Percentiles rank a stretch among this genome's conserved stretches.
phyloP scores from a whole-genome alignment of 2,797 vertebrate species.

The Anas acuta region DNA sequence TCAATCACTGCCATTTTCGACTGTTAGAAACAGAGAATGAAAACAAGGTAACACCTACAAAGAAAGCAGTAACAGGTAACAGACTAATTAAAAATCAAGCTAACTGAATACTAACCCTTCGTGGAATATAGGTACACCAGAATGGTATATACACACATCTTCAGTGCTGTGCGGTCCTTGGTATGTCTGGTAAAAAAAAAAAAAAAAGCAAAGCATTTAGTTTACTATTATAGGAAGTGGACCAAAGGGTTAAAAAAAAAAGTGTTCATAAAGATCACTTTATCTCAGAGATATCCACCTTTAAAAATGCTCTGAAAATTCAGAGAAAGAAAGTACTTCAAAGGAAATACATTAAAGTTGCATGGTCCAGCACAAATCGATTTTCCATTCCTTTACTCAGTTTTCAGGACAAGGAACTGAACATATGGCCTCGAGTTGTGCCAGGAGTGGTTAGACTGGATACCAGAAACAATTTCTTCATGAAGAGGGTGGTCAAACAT shows the following conservation, averaged over 20 bases:
- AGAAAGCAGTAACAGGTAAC: not conserved
- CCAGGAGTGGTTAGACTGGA: no score
- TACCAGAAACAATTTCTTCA: no score
- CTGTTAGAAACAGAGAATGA: not conserved
- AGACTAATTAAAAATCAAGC: not conserved
- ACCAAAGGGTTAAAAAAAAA: not conserved
- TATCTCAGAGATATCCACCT: not conserved
- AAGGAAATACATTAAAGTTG: not conserved
- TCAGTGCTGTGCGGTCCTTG: conserved; percentile 84
- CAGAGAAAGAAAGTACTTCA: not conserved
- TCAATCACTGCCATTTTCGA: not conserved
- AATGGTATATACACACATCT: conserved; percentile 89
- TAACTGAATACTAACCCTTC: conserved; percentile 79
- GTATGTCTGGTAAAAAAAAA: conserved; percentile 13
- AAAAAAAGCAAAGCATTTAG: not conserved
- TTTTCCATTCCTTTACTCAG: no score
- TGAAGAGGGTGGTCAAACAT: no score
- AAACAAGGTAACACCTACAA: not conserved
- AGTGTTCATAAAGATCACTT: not conserved
- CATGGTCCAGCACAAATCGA: no score
- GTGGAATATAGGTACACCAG: conserved; percentile 88
- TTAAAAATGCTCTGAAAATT: not conserved
- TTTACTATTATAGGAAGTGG: not conserved
- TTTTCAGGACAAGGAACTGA: no score
- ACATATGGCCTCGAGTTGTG: no score